These are phyloP conservation scores for Notarius quadriscutis DNA, from an alignment of 2,113 vertebrate species.

Conservation along the genomic window DNA sequence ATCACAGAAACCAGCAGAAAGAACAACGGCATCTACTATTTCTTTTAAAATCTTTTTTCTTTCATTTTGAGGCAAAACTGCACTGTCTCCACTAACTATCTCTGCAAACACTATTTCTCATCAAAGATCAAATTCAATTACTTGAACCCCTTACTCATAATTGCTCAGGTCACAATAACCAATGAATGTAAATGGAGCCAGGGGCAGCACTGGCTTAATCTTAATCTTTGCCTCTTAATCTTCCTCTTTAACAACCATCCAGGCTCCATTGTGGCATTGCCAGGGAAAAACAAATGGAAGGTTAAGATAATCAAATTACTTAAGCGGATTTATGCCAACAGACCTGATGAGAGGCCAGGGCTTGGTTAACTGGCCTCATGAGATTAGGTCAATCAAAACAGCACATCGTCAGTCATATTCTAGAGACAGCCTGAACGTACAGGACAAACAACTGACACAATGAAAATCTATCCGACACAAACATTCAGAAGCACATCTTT, in stretches of 20 bases:
- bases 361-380: neutral
- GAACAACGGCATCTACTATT: neutral
- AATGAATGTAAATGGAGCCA: slow-evolving; percentile 36
- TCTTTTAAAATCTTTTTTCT: neutral
- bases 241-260: slow-evolving; percentile 48
- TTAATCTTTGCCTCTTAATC: slow-evolving; percentile 28
- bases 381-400: slow-evolving; percentile 35
- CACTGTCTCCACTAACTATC: neutral
- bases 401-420: slow-evolving; percentile 13
- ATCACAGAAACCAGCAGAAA: neutral
- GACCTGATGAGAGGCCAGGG: slow-evolving; percentile 1
- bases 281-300: slow-evolving; percentile 53
- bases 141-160: slow-evolving; percentile 37
- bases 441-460: neutral
- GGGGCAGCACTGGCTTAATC: slow-evolving; percentile 17
- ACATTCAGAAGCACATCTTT: neutral
- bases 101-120: slow-evolving; percentile 18
- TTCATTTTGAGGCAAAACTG: neutral
- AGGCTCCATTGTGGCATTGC: slow-evolving; percentile 52
- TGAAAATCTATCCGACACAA: neutral
- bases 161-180: slow-evolving; percentile 32
- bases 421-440: slow-evolving; percentile 5
- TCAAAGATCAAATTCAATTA: slow-evolving; percentile 32
- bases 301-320: slow-evolving; percentile 62
- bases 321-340: slow-evolving; percentile 32